These are phyloP conservation scores for Cherax destructor DNA, from an alignment of 1,140 invertebrate genomes.

Conservation along the genomic window DNA sequence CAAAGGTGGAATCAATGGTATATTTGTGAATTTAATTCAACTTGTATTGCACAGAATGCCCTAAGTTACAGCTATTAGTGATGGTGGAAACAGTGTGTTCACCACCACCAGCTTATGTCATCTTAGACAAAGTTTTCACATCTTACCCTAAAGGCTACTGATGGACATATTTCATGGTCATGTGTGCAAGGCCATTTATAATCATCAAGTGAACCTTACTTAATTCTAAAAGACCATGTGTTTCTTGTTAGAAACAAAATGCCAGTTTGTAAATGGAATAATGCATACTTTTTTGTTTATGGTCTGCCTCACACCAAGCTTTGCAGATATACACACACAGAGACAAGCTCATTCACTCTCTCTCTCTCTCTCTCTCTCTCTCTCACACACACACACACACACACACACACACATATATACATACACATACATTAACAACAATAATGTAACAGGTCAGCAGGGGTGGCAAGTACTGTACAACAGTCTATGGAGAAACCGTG, in stretches of 20 bases:
- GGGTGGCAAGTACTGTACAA: not conserved
- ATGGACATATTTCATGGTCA: not conserved
- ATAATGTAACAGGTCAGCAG: not conserved
- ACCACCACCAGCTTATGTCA: not conserved
- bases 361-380: too few species aligned
- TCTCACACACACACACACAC: not conserved
- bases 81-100: not conserved
- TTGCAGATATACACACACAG: not conserved
- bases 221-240: not conserved
- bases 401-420: not conserved
- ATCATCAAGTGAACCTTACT: not conserved
- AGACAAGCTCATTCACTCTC: not conserved
- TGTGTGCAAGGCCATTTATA: not conserved
- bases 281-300: not conserved
- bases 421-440: not conserved
- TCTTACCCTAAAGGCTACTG: not conserved
- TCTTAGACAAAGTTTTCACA: not conserved
- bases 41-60: slow-evolving; percentile 10
- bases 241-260: not conserved
- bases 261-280: not conserved
- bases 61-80: not conserved
- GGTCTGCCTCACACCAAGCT: not conserved
- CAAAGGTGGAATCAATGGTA: not conserved
- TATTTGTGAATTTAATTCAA: not conserved
- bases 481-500: not conserved